Evolutionary conservation across 2,797 vertebrate genomes (phyloP).

Genomic region (Melanotaenia boesemani): DNA sequence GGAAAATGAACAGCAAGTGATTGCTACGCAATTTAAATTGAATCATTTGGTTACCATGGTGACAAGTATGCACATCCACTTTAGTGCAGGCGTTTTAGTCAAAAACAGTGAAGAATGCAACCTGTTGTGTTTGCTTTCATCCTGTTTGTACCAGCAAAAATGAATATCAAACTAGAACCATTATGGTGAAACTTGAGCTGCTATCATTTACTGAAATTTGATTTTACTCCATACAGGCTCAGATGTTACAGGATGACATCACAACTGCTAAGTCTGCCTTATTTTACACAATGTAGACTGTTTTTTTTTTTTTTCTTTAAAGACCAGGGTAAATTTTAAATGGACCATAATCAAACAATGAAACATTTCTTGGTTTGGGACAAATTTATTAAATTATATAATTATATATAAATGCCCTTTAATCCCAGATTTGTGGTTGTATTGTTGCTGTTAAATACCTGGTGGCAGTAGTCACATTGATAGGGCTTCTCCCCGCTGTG

Average conservation of each 20-base stretch:
- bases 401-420: neutral
- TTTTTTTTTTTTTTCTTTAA: neutral
- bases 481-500: conserved; percentile 99
- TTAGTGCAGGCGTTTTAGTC: neutral
- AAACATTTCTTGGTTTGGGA: neutral
- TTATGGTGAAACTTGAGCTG: neutral
- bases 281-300: neutral
- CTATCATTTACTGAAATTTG: neutral
- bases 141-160: neutral
- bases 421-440: neutral
- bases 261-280: neutral
- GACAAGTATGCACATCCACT: neutral
- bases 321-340: neutral
- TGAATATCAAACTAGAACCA: neutral
- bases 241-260: neutral
- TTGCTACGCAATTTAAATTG: neutral
- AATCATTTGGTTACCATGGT: neutral
- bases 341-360: neutral
- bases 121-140: neutral
- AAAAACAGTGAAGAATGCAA: neutral
- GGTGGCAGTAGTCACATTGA: conserved; percentile 99
- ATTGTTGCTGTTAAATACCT: conserved; percentile 79
- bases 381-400: neutral
- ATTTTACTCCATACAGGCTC: neutral
- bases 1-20: neutral